Base-by-base conservation (phyloP, 2,797 vertebrate species). In the Tachyglossus aculeatus region DNA sequence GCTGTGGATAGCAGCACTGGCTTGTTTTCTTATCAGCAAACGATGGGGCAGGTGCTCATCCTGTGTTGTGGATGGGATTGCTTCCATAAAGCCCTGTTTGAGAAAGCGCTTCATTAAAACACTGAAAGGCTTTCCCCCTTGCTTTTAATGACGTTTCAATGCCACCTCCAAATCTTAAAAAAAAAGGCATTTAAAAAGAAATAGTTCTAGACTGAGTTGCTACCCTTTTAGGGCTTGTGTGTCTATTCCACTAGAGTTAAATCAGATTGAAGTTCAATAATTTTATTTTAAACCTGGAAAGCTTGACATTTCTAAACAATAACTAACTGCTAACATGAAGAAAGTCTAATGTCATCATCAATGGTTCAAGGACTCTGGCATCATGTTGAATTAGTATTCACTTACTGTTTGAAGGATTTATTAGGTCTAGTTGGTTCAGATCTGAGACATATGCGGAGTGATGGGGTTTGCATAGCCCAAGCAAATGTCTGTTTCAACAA, bases 31-130 rank as follows among this genome's bases (percentile, higher is more conserved):
- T 50, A 60, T 51, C 56, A 52, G 61, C 74, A 74, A 80, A 45
- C 67, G 82, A 82, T 86, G 77, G 74, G 80, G 77, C 82, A 74
- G 48, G 76, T 74, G 62, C 66, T 76, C 62, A 57, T 43, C 44
- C 40, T 33, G 6, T 56, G 69, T 71, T 68, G 76, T 85, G 80
- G 74, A 82, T 84, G 82, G 19, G 74, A 82, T 84, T 84, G 19
- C 53, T 66, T 56, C 47, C 50, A 40, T 24, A 76, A 78, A 80
- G 81, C 82, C 75, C 76, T 80, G 77, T 45, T 29, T 74, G 19
- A 78, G 60, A 76, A 76, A 56, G 50, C 62, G 54, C 57, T 64
- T 80, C 31, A 71, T 45, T 74, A 60, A 80, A 74, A 47, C 22
- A 56, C 1, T 36, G 56, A 15, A 55, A 54, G 4, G 16, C 63